These are phyloP conservation scores for Drosophila kokeensis DNA, from an alignment of 2,888 invertebrate species.

Conservation along the genomic window DNA sequence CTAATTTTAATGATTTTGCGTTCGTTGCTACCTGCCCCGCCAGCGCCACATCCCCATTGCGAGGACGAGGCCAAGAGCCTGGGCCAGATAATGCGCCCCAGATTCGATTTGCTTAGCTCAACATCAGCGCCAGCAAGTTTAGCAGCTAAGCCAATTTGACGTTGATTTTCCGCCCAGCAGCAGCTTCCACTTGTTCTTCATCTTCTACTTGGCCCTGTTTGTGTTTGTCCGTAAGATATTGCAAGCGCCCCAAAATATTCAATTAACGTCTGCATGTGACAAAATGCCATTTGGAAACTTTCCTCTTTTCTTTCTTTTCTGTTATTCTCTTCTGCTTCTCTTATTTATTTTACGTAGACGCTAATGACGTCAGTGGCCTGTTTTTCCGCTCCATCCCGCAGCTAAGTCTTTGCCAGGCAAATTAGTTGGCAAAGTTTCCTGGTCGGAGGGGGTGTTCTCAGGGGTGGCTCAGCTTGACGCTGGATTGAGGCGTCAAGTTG, in stretches of 20 bases:
- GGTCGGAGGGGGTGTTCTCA: neutral
- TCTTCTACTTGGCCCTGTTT: slow-evolving; percentile 32
- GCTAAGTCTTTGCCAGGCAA: slow-evolving; percentile 52
- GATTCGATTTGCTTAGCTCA: slow-evolving; percentile 70
- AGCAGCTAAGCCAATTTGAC: slow-evolving; percentile 70
- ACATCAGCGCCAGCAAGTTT: slow-evolving; percentile 50
- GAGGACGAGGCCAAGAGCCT: slow-evolving; percentile 59
- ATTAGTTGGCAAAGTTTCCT: slow-evolving; percentile 60
- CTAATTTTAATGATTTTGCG: slow-evolving; percentile 79
- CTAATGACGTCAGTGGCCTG: slow-evolving; percentile 74
- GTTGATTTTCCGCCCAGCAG: slow-evolving; percentile 49
- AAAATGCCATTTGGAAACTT: slow-evolving; percentile 73
- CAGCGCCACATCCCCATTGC: neutral
- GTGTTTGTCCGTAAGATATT: slow-evolving; percentile 51
- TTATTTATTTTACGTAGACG: slow-evolving; percentile 40
- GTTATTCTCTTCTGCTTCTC: neutral
- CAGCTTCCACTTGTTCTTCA: neutral
- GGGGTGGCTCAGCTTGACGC: slow-evolving; percentile 28
- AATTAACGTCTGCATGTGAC: slow-evolving; percentile 74
- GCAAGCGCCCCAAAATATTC: slow-evolving; percentile 71
- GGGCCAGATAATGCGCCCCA: slow-evolving; percentile 45
- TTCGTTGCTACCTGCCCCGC: slow-evolving; percentile 53
- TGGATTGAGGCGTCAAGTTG: slow-evolving; percentile 54
- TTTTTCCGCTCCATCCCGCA: slow-evolving; percentile 2
- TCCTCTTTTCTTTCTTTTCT: slow-evolving; percentile 16